phyloP scores from a whole-genome alignment of 2,113 vertebrate genomes.

The Geothlypis trichas region DNA sequence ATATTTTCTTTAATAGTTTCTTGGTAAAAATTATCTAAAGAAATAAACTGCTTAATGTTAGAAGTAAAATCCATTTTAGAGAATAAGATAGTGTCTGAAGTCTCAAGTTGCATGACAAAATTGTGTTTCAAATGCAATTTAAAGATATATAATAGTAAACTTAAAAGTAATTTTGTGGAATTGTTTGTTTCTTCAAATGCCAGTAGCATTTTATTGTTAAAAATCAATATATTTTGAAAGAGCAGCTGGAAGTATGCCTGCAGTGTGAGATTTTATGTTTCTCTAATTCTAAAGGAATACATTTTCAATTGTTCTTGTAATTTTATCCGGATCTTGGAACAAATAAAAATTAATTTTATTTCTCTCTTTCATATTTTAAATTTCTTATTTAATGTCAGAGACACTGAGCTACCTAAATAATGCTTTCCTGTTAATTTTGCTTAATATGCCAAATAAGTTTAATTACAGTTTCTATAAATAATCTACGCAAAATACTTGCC shows the following conservation, averaged over 20 bases:
- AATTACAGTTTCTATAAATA: slow-evolving; percentile 82
- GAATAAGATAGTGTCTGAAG: not conserved
- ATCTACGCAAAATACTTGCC: slow-evolving; percentile 74
- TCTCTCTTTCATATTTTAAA: slow-evolving; percentile 28
- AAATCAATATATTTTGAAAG: not conserved
- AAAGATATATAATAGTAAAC: not conserved
- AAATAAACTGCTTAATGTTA: not conserved
- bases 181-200: not conserved
- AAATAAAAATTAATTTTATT: slow-evolving; percentile 45
- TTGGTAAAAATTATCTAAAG: not conserved
- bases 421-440: slow-evolving; percentile 66
- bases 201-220: not conserved
- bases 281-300: not conserved
- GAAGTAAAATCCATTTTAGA: not conserved
- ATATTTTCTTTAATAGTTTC: not conserved
- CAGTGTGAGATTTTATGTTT: not conserved
- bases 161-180: not conserved
- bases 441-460: slow-evolving; percentile 76
- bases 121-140: not conserved
- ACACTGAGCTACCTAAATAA: slow-evolving; percentile 54
- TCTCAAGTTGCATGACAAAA: not conserved
- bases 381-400: slow-evolving; percentile 58
- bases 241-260: not conserved
- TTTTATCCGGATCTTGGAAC: slow-evolving; percentile 27
- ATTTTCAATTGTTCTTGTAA: slow-evolving; percentile 15